These are phyloP conservation scores for Burhinus oedicnemus DNA, from an alignment of 2,113 vertebrate genomes.

Conservation along the genomic window DNA sequence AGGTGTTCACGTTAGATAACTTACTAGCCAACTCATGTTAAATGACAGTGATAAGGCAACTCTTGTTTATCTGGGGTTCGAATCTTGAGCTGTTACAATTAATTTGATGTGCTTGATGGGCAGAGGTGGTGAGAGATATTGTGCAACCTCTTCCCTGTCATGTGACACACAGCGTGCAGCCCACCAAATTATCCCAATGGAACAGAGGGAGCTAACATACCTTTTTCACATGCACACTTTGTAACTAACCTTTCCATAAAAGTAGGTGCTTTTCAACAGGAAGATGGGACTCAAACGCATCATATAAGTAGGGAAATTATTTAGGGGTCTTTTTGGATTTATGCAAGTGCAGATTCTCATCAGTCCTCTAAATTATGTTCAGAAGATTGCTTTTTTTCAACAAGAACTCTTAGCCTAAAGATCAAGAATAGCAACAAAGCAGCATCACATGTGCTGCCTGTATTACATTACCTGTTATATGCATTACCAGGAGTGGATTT, in stretches of 20 bases:
- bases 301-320: background rate
- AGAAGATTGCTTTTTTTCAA: background rate
- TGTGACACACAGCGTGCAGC: background rate
- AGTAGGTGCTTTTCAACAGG: background rate
- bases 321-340: background rate
- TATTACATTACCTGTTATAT: background rate
- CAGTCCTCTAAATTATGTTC: background rate
- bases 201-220: background rate
- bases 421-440: background rate
- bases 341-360: background rate
- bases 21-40: background rate
- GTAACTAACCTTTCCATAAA: background rate
- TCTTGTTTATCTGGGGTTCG: background rate
- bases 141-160: background rate
- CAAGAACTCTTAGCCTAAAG: background rate
- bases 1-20: background rate
- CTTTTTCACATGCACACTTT: background rate
- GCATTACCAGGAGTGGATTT: background rate
- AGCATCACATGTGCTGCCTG: background rate
- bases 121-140: background rate
- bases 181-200: background rate
- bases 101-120: background rate
- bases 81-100: background rate
- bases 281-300: background rate
- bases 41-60: background rate